Evolutionary conservation across 1,140 invertebrate genomes (phyloP), one percentile per base, ranked within the genome.

Genomic region (Portunus trituberculatus): DNA sequence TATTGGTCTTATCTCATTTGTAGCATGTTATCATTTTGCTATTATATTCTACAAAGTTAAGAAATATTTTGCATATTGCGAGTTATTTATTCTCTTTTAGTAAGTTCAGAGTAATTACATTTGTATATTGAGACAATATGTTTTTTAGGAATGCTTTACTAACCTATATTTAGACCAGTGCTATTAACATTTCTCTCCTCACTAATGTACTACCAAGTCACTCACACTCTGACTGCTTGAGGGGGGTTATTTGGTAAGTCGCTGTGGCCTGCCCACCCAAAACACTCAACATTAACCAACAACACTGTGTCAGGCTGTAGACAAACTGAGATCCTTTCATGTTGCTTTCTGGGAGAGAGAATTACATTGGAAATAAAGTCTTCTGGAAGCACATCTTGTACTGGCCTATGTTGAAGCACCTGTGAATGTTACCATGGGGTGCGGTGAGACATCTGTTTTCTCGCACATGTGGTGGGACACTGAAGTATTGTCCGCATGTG

Each of bases 401-500:
- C 67, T 76, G 20, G 67, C 67, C 67, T 7, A n/a, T 76, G 67
- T n/a, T n/a, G 67, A 76, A 7, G 67, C 67, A 76, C 67, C 67
- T 76, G 59, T 76, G 39, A 76, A 32, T 91, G 46, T 12, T 83
- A 20, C 25, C 28, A 25, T 31, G 83, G 82, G 76, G 31, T 31
- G 31, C 46, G 25, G 28, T 29, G 92, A 86, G 67, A 32, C 25
- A 29, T 12, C 46, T 86, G n/a, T 86, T 84, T 83, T 25, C 46
- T 28, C 46, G 29, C 84, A 94, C 59, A 89, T 76, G 83, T 89
- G 87, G 59, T 59, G 67, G 87, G 87, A 94, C 67, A 90, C 67
- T 88, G 59, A 89, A 90, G 86, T 89, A 59, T 45, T 76, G 67
- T 89, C 93, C 89, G 93, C 93, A 90, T 94, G 93, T 89, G 93